Evolutionary conservation across 2,113 vertebrate species (phyloP).

Genomic region (Sakesphorus luctuosus): DNA sequence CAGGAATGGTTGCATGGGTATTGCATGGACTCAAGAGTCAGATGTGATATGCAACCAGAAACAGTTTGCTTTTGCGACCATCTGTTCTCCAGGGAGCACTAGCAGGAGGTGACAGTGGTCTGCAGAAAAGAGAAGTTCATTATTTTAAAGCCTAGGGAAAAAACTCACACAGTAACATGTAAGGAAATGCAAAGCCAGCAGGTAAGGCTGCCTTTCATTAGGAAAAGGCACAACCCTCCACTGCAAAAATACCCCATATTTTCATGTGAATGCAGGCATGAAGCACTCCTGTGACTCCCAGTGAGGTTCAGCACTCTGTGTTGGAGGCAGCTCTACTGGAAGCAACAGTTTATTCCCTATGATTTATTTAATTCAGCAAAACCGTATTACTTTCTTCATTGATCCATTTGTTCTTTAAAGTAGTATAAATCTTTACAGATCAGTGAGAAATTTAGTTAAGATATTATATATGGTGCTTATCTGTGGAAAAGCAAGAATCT

Average conservation of each 20-base stretch:
- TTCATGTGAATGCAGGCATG: not conserved
- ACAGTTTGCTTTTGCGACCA: not conserved
- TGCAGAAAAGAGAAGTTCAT: not conserved
- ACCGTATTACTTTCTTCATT: not conserved
- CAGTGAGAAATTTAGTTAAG: not conserved
- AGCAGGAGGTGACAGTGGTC: not conserved
- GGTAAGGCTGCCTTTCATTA: not conserved
- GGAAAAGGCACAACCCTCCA: not conserved
- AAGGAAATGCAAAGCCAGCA: not conserved
- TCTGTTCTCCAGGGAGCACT: not conserved
- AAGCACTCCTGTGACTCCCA: not conserved
- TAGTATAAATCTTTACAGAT: not conserved
- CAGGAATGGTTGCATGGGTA: not conserved
- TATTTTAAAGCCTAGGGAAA: not conserved
- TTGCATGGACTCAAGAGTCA: not conserved
- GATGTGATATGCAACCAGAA: not conserved
- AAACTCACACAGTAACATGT: accelerated
- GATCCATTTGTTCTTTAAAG: not conserved
- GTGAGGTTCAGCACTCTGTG: not conserved
- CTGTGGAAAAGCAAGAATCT: not conserved
- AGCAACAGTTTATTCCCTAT: not conserved
- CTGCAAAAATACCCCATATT: not conserved
- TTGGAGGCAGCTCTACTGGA: not conserved
- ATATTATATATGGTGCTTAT: not conserved
- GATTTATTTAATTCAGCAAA: not conserved